Evolutionary conservation across 2,888 invertebrate genomes (phyloP).

Genomic region (Leptinotarsa juncta): DNA sequence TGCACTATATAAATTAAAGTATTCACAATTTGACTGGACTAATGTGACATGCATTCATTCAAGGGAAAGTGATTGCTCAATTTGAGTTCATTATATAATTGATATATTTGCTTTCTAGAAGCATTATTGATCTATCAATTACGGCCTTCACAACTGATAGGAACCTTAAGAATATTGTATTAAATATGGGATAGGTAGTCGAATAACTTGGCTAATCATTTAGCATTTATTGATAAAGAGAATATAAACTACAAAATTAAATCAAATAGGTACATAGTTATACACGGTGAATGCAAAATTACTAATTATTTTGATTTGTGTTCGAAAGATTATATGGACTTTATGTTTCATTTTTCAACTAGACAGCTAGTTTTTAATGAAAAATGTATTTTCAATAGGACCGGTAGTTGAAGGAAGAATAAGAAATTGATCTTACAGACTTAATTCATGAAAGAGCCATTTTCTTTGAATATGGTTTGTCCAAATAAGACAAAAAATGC

Average conservation of each 20-base stretch:
- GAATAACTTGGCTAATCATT: not conserved
- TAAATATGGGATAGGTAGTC: not conserved
- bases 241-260: conserved; percentile 6
- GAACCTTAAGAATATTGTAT: not conserved
- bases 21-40: no score
- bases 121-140: not conserved
- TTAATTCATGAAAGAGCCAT: no score
- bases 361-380: no score
- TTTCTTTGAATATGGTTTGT: no score
- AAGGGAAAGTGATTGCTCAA: not conserved
- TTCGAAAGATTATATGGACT: not conserved
- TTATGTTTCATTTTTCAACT: no score
- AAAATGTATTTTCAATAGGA: no score
- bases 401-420: no score
- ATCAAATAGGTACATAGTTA: not conserved
- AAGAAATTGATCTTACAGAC: no score
- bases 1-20: no score
- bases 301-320: not conserved
- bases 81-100: not conserved
- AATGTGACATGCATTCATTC: not conserved
- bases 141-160: not conserved
- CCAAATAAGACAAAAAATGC: no score
- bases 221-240: not conserved
- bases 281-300: not conserved
- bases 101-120: not conserved